Percentiles rank a stretch among this genome's conserved stretches.
phyloP scores from a whole-genome alignment of 2,113 vertebrate species.

The Scolopax mira region DNA sequence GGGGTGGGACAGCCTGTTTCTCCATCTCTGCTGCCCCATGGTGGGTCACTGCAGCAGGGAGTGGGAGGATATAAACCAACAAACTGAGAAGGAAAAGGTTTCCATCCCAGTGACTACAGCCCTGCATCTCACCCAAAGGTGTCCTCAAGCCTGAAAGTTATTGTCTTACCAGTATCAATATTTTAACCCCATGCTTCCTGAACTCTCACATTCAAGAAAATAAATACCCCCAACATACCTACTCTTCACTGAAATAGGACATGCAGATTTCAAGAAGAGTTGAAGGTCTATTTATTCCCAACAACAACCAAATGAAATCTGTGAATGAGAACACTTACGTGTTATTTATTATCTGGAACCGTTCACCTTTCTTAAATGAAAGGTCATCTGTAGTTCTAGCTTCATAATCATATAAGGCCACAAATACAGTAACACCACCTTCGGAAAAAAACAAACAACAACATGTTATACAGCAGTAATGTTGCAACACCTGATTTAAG shows the following conservation, averaged over 20 bases:
- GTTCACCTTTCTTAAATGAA: conserved; percentile 96
- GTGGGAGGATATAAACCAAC: not conserved
- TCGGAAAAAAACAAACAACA: not conserved
- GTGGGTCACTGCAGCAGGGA: accelerated
- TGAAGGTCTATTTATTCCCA: not conserved
- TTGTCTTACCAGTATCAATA: not conserved
- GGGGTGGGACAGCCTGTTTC: too few species aligned
- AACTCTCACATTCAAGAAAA: not conserved
- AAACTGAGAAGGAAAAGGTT: not conserved
- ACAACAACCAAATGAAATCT: not conserved
- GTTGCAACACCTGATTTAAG: not conserved
- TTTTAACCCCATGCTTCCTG: not conserved
- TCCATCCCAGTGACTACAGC: not conserved
- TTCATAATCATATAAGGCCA: conserved; percentile 99
- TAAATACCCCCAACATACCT: not conserved
- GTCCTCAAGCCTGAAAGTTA: not conserved
- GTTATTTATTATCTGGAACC: conserved; percentile 99
- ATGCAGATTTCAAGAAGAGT: not conserved
- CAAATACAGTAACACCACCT: conserved; percentile 98
- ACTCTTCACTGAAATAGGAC: not conserved
- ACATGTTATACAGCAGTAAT: not conserved
- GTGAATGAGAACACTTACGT: conserved; percentile 81
- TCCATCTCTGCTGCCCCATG: not conserved
- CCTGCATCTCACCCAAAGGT: not conserved
- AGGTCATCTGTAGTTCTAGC: conserved; percentile 97